A percentile compares a stretch with the other conserved stretches of the same genome.
phyloP scores from a whole-genome alignment of 1,140 invertebrate species.

The Octopus bimaculoides region DNA sequence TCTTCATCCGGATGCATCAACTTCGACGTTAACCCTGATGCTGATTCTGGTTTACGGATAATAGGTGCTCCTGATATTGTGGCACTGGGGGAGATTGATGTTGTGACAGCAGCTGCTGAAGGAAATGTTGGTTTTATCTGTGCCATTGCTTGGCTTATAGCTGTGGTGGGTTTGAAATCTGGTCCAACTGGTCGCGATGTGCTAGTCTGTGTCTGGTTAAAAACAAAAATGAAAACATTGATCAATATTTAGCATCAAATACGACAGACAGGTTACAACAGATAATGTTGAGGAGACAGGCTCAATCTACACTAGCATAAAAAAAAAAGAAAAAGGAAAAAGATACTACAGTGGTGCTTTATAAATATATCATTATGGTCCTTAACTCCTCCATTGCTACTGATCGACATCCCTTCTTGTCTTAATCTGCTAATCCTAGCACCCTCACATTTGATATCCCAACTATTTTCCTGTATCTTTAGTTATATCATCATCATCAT shows the following conservation, averaged over 20 bases:
- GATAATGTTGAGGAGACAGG: too few relatives aligned
- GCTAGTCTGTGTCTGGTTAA: slow-evolving; percentile 20
- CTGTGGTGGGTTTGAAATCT: slow-evolving; percentile 66
- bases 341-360: too few relatives aligned
- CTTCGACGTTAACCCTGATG: slow-evolving; percentile 80
- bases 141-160: slow-evolving; percentile 22
- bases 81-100: slow-evolving; percentile 64
- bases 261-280: neutral
- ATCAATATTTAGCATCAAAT: too few relatives aligned
- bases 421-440: too few relatives aligned
- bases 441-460: too few relatives aligned
- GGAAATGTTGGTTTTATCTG: slow-evolving; percentile 44
- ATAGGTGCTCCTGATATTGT: slow-evolving; percentile 52
- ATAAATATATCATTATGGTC: too few relatives aligned
- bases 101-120: slow-evolving; percentile 50
- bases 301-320: too few relatives aligned
- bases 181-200: slow-evolving; percentile 63
- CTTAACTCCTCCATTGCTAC: too few relatives aligned
- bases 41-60: slow-evolving; percentile 68
- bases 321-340: too few relatives aligned
- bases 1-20: slow-evolving; percentile 94
- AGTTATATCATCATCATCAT: too few relatives aligned
- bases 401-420: too few relatives aligned
- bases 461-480: too few relatives aligned
- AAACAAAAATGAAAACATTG: slow-evolving; percentile 3